A percentile compares a stretch with the other conserved stretches of the same genome.
Evolutionary conservation across 92 coral and sea anemone species (phyloP).

Genomic region (Muricea muricata): DNA sequence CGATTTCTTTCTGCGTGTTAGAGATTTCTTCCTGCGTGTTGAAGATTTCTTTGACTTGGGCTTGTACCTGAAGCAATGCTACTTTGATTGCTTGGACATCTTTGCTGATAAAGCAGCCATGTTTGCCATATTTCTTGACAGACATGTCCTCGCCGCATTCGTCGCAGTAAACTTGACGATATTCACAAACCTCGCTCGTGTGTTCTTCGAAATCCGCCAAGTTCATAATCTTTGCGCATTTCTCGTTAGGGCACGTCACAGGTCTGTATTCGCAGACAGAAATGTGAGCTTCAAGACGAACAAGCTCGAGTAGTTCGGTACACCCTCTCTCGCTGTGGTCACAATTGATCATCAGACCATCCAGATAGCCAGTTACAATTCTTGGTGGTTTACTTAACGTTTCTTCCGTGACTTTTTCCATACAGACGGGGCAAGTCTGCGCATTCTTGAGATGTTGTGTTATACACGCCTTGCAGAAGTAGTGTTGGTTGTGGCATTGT

Average conservation of each 20-base stretch:
- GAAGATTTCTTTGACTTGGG: not conserved
- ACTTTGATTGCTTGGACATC: not conserved
- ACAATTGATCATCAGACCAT: not conserved
- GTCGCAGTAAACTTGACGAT: not conserved
- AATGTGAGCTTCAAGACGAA: not conserved
- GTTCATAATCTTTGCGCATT: not conserved
- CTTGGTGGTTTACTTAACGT: not conserved
- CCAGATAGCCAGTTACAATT: constrained; percentile 7
- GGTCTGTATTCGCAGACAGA: not conserved
- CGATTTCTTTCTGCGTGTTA: too few relatives aligned
- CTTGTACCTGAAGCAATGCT: not conserved
- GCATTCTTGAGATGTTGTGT: not conserved
- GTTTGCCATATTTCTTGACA: not conserved
- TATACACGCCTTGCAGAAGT: not conserved
- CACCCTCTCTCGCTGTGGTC: not conserved
- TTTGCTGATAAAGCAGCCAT: not conserved
- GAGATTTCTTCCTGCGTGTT: not conserved
- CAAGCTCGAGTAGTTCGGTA: not conserved
- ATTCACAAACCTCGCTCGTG: constrained; percentile 5
- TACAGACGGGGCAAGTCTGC: not conserved
- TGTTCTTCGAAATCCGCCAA: not conserved
- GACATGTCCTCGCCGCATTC: constrained; percentile 10
- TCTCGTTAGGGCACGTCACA: constrained; percentile 8
- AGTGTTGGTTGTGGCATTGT: constrained; percentile 15
- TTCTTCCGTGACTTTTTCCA: constrained; percentile 5